Conservation (phyloP, 2,797 vertebrate species). For the Phoeniculus purpureus region DNA sequence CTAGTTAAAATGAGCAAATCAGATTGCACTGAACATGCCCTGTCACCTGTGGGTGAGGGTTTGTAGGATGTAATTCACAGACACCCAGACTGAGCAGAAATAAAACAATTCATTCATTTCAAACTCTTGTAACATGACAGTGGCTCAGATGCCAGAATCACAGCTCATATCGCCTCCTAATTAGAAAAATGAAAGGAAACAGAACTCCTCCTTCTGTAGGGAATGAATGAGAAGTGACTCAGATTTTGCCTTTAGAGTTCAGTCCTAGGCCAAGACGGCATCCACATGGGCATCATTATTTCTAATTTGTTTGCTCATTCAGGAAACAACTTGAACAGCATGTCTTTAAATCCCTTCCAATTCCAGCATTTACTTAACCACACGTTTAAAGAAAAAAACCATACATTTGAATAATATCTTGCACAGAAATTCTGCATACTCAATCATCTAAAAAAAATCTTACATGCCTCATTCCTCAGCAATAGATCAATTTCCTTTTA, state of each 20-base stretch:
- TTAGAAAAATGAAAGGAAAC: constrained; percentile 4
- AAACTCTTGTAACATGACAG: not conserved
- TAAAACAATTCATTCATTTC: not conserved
- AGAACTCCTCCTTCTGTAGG: not conserved
- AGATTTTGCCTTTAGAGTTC: not conserved
- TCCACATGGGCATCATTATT: not conserved
- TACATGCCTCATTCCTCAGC: not conserved
- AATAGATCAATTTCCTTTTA: not conserved
- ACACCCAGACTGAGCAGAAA: not conserved
- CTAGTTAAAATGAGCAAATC: not conserved
- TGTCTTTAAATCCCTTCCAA: not conserved
- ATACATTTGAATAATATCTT: not conserved
- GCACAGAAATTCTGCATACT: not conserved
- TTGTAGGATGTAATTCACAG: not conserved
- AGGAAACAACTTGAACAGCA: not conserved
- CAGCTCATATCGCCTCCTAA: not conserved
- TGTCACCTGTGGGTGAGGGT: not conserved
- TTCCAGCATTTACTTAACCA: not conserved
- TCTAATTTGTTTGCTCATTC: not conserved
- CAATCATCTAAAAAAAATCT: not conserved
- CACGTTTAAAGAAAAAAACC: not conserved
- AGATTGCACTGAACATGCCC: not conserved
- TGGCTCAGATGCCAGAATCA: not conserved
- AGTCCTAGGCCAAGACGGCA: not conserved
- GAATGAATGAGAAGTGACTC: not conserved